Conservation (phyloP, 1,140 invertebrate genomes). For the Caenorhabditis latens region DNA sequence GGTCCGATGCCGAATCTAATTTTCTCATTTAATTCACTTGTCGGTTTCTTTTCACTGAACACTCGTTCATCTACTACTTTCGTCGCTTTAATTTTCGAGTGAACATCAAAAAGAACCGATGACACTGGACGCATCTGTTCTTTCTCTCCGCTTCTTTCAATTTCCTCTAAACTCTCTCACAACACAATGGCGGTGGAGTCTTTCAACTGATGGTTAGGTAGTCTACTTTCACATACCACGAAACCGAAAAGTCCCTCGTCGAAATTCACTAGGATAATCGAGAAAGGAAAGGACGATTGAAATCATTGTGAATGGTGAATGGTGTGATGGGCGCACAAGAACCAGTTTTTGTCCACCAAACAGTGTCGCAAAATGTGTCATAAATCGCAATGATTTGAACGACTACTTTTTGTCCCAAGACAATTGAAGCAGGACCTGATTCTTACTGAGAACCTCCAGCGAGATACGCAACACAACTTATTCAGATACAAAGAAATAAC, state of each 20-base stretch:
- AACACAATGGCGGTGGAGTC: not conserved
- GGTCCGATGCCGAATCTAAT: not conserved
- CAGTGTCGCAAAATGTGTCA: conserved; percentile 54
- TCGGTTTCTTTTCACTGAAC: conserved; percentile 24
- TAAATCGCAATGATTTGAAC: conserved; percentile 56
- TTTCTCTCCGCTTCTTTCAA: not conserved
- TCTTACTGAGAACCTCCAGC: not conserved
- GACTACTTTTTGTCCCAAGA: conserved; percentile 39
- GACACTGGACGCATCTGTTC: conserved; percentile 19
- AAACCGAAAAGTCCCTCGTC: not conserved
- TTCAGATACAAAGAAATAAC: no score
- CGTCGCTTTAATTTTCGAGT: not conserved
- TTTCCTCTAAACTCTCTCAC: not conserved
- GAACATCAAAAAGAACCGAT: conserved; percentile 24
- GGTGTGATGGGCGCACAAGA: conserved; percentile 25
- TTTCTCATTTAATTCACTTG: not conserved
- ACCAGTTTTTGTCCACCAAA: conserved; percentile 46
- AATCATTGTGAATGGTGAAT: conserved; percentile 34
- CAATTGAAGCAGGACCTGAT: not conserved
- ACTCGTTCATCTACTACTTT: conserved; percentile 1
- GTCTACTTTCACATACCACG: not conserved
- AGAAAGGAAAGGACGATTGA: conserved; percentile 7
- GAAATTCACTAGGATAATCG: not conserved
- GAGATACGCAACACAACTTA: no score
- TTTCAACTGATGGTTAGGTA: not conserved